These are phyloP conservation scores for Yponomeuta evonymella DNA, from an alignment of 2,888 invertebrate genomes.

Conservation along the genomic window DNA sequence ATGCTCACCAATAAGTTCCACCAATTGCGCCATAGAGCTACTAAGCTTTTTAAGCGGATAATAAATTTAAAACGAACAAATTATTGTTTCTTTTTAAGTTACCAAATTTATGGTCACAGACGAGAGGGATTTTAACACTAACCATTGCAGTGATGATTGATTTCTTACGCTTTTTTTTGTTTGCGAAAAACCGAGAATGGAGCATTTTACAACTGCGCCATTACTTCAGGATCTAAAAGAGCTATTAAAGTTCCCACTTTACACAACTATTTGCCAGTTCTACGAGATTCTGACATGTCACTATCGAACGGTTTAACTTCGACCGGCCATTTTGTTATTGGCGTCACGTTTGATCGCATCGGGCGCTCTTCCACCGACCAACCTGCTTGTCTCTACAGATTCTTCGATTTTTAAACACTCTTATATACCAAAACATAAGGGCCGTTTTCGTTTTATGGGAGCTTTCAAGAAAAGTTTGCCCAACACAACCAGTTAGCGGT, in stretches of 20 bases:
- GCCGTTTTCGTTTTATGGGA: background rate
- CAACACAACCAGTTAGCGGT: slow-evolving; percentile 52
- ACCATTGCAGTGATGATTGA: no score
- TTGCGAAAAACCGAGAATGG: background rate
- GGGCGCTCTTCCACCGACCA: slow-evolving; percentile 43
- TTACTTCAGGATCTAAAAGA: background rate
- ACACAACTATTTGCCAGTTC: background rate
- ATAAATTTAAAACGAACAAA: background rate
- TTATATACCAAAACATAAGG: background rate
- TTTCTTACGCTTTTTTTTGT: no score
- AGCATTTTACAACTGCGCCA: background rate
- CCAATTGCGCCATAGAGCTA: slow-evolving; percentile 59
- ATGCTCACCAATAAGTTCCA: slow-evolving; percentile 66
- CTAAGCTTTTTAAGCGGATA: background rate
- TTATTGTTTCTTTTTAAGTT: background rate
- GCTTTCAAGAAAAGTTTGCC: slow-evolving; percentile 5
- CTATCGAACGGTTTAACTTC: slow-evolving; percentile 21
- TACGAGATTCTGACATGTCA: background rate
- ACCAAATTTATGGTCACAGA: background rate
- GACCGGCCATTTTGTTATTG: slow-evolving; percentile 61
- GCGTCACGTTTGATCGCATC: slow-evolving; percentile 41
- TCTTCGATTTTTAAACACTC: background rate
- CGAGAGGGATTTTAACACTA: no score
- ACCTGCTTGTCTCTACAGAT: background rate
- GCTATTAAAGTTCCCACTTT: background rate